A percentile compares a stretch with the other conserved stretches of the same genome.
These are phyloP conservation scores for Lerema accius DNA, from an alignment of 1,140 invertebrate genomes.

Conservation along the genomic window DNA sequence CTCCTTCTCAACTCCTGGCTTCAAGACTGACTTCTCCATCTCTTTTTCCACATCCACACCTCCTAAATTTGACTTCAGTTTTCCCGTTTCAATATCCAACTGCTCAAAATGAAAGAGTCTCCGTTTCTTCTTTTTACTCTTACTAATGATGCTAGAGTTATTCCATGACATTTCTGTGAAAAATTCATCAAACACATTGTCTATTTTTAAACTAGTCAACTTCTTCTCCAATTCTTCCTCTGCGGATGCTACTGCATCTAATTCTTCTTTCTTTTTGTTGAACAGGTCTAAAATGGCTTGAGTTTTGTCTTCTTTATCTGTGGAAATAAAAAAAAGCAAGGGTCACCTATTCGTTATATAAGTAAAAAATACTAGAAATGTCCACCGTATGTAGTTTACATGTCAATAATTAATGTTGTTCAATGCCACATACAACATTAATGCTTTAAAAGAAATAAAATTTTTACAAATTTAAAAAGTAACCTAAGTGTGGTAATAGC, in stretches of 20 bases:
- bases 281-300: slow-evolving; percentile 61
- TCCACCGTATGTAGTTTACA: no score
- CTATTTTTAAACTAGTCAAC: slow-evolving; percentile 62
- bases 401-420: no score
- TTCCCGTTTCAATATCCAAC: slow-evolving; percentile 76
- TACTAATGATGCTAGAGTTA: slow-evolving; percentile 45
- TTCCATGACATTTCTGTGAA: slow-evolving; percentile 69
- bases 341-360: no score
- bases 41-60: slow-evolving; percentile 82
- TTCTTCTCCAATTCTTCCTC: slow-evolving; percentile 64
- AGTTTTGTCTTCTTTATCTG: slow-evolving; percentile 59
- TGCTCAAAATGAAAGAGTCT: slow-evolving; percentile 67
- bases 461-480: no score
- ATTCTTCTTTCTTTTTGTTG: slow-evolving; percentile 65
- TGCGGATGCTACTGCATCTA: slow-evolving; percentile 47
- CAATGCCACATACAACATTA: no score
- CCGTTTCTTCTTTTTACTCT: slow-evolving; percentile 48
- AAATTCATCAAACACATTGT: slow-evolving; percentile 66
- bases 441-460: no score
- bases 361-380: no score
- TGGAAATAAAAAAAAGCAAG: slow-evolving; percentile 28
- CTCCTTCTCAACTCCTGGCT: slow-evolving; percentile 86
- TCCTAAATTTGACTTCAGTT: slow-evolving; percentile 73
- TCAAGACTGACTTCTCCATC: slow-evolving; percentile 86
- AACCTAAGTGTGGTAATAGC: no score